These are phyloP conservation scores for Dreissena polymorpha DNA, from an alignment of 1,140 invertebrate genomes.

Conservation along the genomic window DNA sequence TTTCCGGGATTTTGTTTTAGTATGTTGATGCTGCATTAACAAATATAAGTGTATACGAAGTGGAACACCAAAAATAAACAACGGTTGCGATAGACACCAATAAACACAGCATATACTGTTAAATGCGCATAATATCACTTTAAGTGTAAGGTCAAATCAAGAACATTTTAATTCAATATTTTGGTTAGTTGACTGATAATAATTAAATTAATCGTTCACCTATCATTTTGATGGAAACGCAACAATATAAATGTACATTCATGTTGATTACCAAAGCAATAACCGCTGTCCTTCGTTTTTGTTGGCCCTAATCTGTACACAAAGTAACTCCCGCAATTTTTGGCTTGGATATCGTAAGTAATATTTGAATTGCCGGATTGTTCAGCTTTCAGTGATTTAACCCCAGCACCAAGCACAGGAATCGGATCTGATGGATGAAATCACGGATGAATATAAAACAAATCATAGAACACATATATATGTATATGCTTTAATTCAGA, in stretches of 20 bases:
- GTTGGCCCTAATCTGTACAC: conserved; percentile 3
- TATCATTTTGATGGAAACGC: no score
- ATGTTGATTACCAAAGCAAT: not conserved
- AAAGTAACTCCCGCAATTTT: not conserved
- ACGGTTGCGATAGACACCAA: no score
- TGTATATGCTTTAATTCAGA: not conserved
- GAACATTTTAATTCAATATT: no score
- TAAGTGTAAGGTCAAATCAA: no score
- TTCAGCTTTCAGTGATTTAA: not conserved
- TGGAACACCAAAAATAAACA: no score
- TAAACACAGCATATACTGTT: no score
- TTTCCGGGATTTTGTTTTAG: no score
- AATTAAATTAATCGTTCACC: no score
- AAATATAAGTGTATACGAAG: no score
- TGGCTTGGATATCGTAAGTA: not conserved
- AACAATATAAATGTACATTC: not conserved
- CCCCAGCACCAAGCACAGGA: not conserved
- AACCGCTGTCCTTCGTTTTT: not conserved
- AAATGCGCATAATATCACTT: no score
- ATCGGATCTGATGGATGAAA: not conserved
- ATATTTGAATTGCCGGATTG: not conserved
- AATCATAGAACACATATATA: not conserved
- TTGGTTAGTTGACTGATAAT: no score
- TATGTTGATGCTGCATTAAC: no score
- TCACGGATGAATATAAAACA: not conserved